phyloP scores from a whole-genome alignment of 2,888 invertebrate species.

The Acleris sparsana region DNA sequence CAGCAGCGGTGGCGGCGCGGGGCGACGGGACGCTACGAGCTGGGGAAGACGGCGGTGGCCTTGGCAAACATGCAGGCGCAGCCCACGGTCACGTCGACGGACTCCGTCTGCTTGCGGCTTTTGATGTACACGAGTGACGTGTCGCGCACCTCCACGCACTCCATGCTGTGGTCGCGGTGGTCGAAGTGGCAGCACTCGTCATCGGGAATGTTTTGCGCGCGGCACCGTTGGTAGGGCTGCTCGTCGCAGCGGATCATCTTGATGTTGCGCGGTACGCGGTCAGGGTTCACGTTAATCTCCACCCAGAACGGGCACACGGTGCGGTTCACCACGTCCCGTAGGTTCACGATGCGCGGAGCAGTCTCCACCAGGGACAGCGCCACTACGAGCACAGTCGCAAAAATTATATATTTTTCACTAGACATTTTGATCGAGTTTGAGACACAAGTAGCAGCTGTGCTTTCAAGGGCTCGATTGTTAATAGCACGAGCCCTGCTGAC shows the following conservation, averaged over 20 bases:
- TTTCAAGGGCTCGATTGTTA: conserved; percentile 53
- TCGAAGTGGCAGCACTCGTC: conserved; percentile 69
- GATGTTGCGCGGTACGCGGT: conserved; percentile 68
- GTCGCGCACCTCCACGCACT: conserved; percentile 74
- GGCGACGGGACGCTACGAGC: conserved; percentile 26
- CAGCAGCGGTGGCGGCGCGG: conserved; percentile 38
- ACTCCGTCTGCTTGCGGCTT: conserved; percentile 39
- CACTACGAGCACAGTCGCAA: conserved; percentile 40
- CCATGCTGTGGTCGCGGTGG: conserved; percentile 57
- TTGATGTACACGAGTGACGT: conserved; percentile 66
- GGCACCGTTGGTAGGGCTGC: conserved; percentile 62
- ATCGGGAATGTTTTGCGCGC: conserved; percentile 50
- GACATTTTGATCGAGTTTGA: conserved; percentile 29
- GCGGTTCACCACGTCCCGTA: conserved; percentile 59
- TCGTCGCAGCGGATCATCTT: conserved; percentile 67
- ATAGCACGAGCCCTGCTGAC: conserved; percentile 47
- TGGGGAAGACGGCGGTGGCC: conserved; percentile 42
- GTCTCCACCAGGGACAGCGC: conserved; percentile 44
- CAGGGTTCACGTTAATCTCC: conserved; percentile 55
- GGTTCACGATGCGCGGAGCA: conserved; percentile 51
- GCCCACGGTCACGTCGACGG: conserved; percentile 65
- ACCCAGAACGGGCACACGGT: conserved; percentile 71
- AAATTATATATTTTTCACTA: conserved; percentile 39
- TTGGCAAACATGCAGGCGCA: conserved; percentile 70
- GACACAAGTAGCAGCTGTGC: conserved; percentile 45